Percentiles rank a stretch among this genome's conserved stretches.
These are phyloP conservation scores for Paradisaea rubra DNA, from an alignment of 2,113 vertebrate genomes.

Conservation along the genomic window DNA sequence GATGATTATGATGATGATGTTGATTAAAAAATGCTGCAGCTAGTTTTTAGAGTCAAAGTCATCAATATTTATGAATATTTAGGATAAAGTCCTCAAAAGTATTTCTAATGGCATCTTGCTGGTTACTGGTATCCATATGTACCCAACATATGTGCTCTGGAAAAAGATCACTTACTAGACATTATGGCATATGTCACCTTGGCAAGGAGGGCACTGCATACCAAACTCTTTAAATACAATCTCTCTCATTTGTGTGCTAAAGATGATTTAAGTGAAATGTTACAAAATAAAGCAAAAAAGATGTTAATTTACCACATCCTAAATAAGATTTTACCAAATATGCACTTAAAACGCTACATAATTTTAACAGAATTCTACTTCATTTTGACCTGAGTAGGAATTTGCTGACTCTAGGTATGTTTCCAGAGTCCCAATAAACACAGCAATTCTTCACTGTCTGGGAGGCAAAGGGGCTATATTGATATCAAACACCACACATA, in stretches of 20 bases:
- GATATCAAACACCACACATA: background rate
- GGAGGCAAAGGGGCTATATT: background rate
- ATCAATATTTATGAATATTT: background rate
- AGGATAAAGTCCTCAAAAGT: background rate
- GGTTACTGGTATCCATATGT: slow-evolving; percentile 34
- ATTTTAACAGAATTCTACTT: background rate
- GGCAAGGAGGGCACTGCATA: background rate
- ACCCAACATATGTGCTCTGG: slow-evolving; percentile 32
- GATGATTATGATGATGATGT: no score
- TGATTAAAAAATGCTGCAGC: background rate
- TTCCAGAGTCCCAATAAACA: background rate
- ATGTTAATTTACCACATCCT: background rate
- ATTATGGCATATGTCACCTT: slow-evolving; percentile 24
- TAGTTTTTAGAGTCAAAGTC: background rate
- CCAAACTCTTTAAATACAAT: background rate
- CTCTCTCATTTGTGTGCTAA: background rate
- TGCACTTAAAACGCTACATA: background rate
- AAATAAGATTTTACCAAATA: background rate
- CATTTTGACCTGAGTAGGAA: background rate
- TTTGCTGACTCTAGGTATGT: background rate
- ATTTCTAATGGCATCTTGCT: slow-evolving; percentile 6
- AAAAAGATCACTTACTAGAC: slow-evolving; percentile 2
- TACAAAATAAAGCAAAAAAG: background rate
- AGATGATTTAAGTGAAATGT: background rate
- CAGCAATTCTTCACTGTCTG: background rate